These are phyloP conservation scores for Prolemur simus DNA, from an alignment of 2,113 vertebrate genomes.

Conservation along the genomic window DNA sequence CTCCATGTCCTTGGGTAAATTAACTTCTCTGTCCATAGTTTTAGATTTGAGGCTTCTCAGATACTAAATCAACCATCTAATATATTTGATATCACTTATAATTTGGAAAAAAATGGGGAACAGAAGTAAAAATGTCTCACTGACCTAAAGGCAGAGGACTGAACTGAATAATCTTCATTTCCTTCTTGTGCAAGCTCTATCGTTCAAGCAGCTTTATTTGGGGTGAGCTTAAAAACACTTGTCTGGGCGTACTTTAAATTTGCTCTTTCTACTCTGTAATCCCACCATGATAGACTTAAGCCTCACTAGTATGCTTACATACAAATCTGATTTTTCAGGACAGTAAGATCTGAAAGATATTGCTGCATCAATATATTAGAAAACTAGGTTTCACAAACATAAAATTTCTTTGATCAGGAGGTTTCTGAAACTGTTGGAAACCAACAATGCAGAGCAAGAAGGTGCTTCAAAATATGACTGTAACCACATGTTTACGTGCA, in stretches of 20 bases:
- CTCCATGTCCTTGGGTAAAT: not conserved
- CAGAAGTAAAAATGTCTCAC: not conserved
- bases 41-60: constrained; percentile 2
- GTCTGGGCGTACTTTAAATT: not conserved
- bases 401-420: constrained; percentile 22
- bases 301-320: not conserved
- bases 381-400: constrained; percentile 28
- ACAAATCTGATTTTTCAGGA: constrained; percentile 26
- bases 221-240: not conserved
- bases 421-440: constrained; percentile 17
- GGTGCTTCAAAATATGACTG: not conserved
- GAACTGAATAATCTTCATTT: not conserved
- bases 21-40: not conserved
- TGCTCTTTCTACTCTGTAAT: not conserved
- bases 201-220: not conserved
- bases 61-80: not conserved
- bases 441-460: not conserved
- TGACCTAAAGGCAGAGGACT: not conserved
- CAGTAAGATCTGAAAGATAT: constrained; percentile 27
- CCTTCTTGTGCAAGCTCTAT: not conserved
- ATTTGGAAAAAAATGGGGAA: not conserved
- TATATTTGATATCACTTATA: not conserved
- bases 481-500: not conserved
- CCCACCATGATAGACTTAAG: not conserved
- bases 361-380: constrained; percentile 18